Percentiles rank a stretch among this genome's conserved stretches.
These are phyloP conservation scores for Phorcus lineatus DNA, from an alignment of 2,888 invertebrate genomes.

Conservation along the genomic window DNA sequence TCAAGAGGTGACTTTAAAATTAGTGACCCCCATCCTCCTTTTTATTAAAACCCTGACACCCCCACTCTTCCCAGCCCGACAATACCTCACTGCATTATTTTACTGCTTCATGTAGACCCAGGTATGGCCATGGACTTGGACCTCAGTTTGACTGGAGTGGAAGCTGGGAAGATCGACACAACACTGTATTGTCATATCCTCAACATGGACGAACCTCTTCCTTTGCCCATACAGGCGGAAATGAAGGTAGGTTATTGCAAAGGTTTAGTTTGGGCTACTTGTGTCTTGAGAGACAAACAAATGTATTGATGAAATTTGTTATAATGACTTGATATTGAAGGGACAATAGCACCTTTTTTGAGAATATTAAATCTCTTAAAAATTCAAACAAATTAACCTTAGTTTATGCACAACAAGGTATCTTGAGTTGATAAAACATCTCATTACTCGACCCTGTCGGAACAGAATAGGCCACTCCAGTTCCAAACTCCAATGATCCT, in stretches of 20 bases:
- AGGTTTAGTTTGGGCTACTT: neutral
- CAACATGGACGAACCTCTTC: constrained; percentile 71
- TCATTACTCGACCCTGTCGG: too few relatives aligned
- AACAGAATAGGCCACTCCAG: too few relatives aligned
- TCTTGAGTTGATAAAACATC: too few relatives aligned
- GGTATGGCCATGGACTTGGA: constrained; percentile 72
- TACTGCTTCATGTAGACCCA: constrained; percentile 55
- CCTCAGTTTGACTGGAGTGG: constrained; percentile 68
- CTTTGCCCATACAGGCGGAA: constrained; percentile 70
- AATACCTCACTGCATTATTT: neutral
- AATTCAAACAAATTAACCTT: too few relatives aligned
- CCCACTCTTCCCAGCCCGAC: too few relatives aligned
- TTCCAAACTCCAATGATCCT: too few relatives aligned
- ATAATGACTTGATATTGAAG: too few relatives aligned
- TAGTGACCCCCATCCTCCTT: too few relatives aligned
- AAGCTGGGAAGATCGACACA: constrained; percentile 69
- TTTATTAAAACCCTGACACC: neutral
- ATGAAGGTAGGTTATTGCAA: constrained; percentile 65
- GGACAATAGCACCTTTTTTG: too few relatives aligned
- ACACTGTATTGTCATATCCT: constrained; percentile 71
- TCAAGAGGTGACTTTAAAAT: too few relatives aligned
- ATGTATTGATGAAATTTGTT: neutral
- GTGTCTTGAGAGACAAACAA: neutral
- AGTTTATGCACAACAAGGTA: too few relatives aligned
- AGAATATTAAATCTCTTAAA: too few relatives aligned